These are phyloP conservation scores for Arge pagana DNA, from an alignment of 2,888 invertebrate genomes.

Conservation along the genomic window DNA sequence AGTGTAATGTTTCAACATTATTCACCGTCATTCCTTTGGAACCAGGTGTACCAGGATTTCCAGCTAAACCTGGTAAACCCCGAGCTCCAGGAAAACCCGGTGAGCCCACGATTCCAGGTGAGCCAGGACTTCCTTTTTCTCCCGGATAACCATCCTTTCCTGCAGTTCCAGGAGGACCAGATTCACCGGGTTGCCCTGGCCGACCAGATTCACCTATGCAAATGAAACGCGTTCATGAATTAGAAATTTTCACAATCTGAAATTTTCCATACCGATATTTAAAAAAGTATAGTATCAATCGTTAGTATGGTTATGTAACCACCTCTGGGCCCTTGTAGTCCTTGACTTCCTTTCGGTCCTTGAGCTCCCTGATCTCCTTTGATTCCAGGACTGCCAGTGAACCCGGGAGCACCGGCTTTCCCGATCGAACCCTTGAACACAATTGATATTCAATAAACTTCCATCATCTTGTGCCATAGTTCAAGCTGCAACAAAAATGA, in stretches of 20 bases:
- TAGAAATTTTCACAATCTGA: no score
- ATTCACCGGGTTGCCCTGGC: constrained; percentile 77
- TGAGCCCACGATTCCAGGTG: constrained; percentile 72
- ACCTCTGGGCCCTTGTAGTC: constrained; percentile 79
- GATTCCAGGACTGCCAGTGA: constrained; percentile 78
- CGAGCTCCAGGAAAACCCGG: constrained; percentile 84
- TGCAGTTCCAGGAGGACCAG: constrained; percentile 74
- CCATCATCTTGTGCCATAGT: constrained; percentile 5
- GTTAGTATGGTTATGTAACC: no score
- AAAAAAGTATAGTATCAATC: no score
- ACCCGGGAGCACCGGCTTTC: constrained; percentile 83
- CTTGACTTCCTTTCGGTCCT: constrained; percentile 82
- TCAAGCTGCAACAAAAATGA: background rate
- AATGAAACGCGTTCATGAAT: background rate
- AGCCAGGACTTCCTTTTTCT: constrained; percentile 79
- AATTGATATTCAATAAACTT: constrained; percentile 2
- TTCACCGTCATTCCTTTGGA: constrained; percentile 75
- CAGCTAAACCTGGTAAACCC: constrained; percentile 76
- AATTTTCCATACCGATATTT: no score
- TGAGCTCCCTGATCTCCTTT: constrained; percentile 78
- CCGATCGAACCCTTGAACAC: constrained; percentile 72
- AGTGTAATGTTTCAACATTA: constrained; percentile 25
- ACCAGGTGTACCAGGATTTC: constrained; percentile 75
- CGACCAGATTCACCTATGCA: constrained; percentile 73
- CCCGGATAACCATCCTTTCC: constrained; percentile 82